Evolutionary conservation across 2,888 invertebrate species (phyloP), one percentile per base, ranked within the genome.

Genomic region (Beris chalybata): DNA sequence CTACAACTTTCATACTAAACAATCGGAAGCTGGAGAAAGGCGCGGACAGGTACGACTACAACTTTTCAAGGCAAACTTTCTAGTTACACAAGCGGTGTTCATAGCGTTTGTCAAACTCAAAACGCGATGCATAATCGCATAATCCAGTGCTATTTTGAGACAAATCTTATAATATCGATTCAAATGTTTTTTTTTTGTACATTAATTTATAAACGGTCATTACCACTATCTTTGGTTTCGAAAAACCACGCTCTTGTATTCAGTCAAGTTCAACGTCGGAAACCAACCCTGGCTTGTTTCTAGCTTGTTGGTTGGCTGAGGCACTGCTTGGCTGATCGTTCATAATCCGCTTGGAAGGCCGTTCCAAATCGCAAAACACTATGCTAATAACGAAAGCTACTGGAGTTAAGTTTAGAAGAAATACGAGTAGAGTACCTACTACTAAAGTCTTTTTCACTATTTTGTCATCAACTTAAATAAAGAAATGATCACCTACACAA

Each of bases 21-120:
- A 61, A 61, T 61, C 61, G 52, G 52, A 61, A 61, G 32, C 38
- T 9, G 9, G 61, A 13, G 61, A 61, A 61, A 50, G 61, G 61
- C 61, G 61, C 61, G 38, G 38, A 38, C 61, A 52, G 61, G 61
- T 61, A 61, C 61, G 61, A 29, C 15, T 43, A 47, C 52, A 2
- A 61, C 50, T 61, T 50, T 50, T 32, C 50, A 61, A 50, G 61
- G 61, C 52, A 38, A 61, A 52, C 61, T 61, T 61, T 61, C 61
- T 61, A 61, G 61, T 61, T 61, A 61, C 43, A 52, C 61, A 61
- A 52, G 52, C 61, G 50, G 13, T 3, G 5, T 52, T 43, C 61
- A 38, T 22, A 52, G 32, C 43, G 43, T 22, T 43, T 22, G 11
- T 15, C 38, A 47, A 54, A n/a, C 12, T 43, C 38, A 29, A 52